A percentile compares a stretch with the other conserved stretches of the same genome.
Evolutionary conservation across 2,888 invertebrate genomes (phyloP).

Genomic region (Osmoderma eremita): DNA sequence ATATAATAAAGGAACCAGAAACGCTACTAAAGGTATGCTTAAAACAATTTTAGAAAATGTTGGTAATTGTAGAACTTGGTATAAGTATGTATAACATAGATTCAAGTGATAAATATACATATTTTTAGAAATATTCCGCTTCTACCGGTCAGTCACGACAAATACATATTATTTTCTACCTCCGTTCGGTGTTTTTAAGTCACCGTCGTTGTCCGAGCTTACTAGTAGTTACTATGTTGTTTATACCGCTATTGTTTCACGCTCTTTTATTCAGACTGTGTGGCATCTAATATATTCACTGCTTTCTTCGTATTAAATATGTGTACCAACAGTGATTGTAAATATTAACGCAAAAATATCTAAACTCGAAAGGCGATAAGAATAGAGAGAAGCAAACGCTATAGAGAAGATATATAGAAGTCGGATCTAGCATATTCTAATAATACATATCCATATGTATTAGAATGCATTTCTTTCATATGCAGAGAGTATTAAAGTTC

Average conservation of each 20-base stretch:
- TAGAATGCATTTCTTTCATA: too few species aligned
- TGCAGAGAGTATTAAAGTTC: too few species aligned
- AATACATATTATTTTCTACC: constrained; percentile 62
- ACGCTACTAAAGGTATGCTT: too few species aligned
- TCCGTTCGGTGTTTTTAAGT: constrained; percentile 59
- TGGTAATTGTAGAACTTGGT: too few species aligned
- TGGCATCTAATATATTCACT: constrained; percentile 63
- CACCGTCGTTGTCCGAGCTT: constrained; percentile 35
- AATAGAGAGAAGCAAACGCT: constrained; percentile 1
- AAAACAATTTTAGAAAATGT: too few species aligned
- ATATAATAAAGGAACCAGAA: too few species aligned
- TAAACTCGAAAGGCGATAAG: constrained; percentile 16
- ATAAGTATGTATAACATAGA: constrained; percentile 34
- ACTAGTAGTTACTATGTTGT: constrained; percentile 54
- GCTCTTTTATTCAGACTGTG: constrained; percentile 63
- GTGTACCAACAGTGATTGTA: constrained; percentile 26
- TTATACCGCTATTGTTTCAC: constrained; percentile 64
- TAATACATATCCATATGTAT: too few species aligned
- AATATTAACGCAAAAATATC: constrained; percentile 11
- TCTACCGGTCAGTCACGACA: constrained; percentile 60
- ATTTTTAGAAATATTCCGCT: constrained; percentile 51
- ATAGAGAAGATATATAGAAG: constrained; percentile 18
- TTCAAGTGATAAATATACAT: constrained; percentile 48
- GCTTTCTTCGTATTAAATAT: constrained; percentile 58
- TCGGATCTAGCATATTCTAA: background rate